These are phyloP conservation scores for Leptodactylus fuscus DNA, from an alignment of 2,113 vertebrate species.

Conservation along the genomic window DNA sequence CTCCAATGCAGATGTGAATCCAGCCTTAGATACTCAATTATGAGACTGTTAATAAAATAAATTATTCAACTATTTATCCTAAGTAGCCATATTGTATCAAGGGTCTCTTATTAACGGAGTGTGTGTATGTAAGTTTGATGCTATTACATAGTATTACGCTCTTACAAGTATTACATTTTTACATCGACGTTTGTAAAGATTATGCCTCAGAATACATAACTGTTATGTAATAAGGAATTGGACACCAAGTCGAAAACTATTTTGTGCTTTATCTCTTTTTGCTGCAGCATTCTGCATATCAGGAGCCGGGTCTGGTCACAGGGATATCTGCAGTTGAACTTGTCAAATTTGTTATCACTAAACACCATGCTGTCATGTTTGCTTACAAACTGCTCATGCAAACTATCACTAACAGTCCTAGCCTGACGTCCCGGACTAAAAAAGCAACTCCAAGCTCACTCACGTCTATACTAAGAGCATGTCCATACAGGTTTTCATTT, in stretches of 20 bases:
- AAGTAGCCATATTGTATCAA: not conserved
- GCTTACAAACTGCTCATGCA: constrained; percentile 31
- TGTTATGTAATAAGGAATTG: constrained; percentile 15
- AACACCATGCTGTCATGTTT: constrained; percentile 40
- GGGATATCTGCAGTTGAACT: constrained; percentile 56
- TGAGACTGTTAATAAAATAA: no score
- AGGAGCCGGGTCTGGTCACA: constrained; percentile 41
- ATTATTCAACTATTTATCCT: no score
- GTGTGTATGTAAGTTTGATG: not conserved
- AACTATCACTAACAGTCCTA: constrained; percentile 29
- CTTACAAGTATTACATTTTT: no score
- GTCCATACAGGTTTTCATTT: not conserved
- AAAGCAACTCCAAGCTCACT: not conserved
- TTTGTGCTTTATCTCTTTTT: constrained; percentile 52
- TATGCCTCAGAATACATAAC: not conserved
- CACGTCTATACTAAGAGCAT: not conserved
- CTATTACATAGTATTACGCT: not conserved
- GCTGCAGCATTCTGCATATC: constrained; percentile 36
- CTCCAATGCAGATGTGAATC: no score
- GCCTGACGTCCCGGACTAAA: not conserved
- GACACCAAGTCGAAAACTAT: not conserved
- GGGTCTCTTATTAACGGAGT: not conserved
- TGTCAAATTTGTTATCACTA: constrained; percentile 57
- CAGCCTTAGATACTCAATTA: no score
- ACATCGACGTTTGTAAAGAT: not conserved